Conservation (phyloP, 1,140 invertebrate genomes). For the Dreissena polymorpha region DNA sequence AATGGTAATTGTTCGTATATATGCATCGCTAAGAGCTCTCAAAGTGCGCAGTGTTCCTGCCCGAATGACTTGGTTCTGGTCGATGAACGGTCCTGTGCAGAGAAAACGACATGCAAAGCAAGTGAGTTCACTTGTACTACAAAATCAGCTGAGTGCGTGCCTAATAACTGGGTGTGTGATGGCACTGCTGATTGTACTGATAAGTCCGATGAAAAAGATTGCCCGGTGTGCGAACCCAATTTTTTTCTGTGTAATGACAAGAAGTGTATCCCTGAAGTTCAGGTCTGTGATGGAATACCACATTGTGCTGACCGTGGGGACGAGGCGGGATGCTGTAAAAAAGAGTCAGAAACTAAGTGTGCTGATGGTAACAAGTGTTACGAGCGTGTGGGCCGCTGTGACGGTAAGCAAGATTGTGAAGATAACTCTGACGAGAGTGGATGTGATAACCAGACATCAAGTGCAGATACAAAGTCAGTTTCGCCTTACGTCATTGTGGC, state of each 20-base stretch:
- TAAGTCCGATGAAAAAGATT: slow-evolving; percentile 90
- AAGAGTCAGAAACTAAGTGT: slow-evolving; percentile 51
- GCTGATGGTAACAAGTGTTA: slow-evolving; percentile 56
- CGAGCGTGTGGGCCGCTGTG: slow-evolving; percentile 49
- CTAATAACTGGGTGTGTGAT: slow-evolving; percentile 81
- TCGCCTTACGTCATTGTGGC: slow-evolving; percentile 72
- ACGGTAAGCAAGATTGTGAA: slow-evolving; percentile 58
- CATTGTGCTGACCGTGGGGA: slow-evolving; percentile 90
- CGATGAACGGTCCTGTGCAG: slow-evolving; percentile 73
- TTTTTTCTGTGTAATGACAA: slow-evolving; percentile 72
- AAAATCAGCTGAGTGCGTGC: slow-evolving; percentile 74
- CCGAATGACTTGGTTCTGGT: slow-evolving; percentile 72
- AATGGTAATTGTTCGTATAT: slow-evolving; percentile 92
- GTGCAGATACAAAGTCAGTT: slow-evolving; percentile 36
- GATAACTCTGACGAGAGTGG: slow-evolving; percentile 63
- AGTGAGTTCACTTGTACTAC: slow-evolving; percentile 78
- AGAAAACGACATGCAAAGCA: slow-evolving; percentile 75
- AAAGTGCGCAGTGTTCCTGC: slow-evolving; percentile 73
- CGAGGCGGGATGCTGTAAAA: slow-evolving; percentile 85
- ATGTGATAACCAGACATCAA: slow-evolving; percentile 81
- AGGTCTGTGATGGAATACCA: slow-evolving; percentile 82
- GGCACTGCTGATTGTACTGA: slow-evolving; percentile 87
- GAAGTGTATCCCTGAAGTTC: slow-evolving; percentile 87
- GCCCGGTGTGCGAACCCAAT: slow-evolving; percentile 86
- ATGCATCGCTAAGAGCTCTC: slow-evolving; percentile 92